Conservation (phyloP, 2,113 vertebrate genomes). For the Pseudorhombus dupliciocellatus region DNA sequence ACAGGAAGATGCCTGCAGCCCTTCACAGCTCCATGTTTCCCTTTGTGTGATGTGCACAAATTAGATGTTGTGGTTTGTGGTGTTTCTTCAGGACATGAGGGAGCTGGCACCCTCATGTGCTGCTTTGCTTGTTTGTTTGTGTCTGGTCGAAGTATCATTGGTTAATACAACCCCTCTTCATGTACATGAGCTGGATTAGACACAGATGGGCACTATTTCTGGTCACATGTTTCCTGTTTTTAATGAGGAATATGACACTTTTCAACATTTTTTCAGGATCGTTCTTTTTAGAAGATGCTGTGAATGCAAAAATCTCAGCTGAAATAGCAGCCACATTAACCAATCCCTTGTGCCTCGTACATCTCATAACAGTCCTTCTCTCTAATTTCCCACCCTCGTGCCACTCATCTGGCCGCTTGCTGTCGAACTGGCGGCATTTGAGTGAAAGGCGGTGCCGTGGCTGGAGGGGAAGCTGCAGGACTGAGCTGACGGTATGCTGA, state of each 20-base stretch:
- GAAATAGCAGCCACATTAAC: not conserved
- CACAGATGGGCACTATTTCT: slow-evolving; percentile 6
- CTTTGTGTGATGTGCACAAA: slow-evolving; percentile 30
- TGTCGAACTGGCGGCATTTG: slow-evolving; percentile 9
- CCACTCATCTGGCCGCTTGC: slow-evolving; percentile 16
- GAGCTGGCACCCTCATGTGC: not conserved
- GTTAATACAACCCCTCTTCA: slow-evolving; percentile 37
- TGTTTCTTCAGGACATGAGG: slow-evolving; percentile 22
- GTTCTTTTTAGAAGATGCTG: not conserved
- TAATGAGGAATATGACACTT: not conserved
- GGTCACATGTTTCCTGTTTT: slow-evolving; percentile 5
- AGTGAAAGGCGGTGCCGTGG: slow-evolving; percentile 19
- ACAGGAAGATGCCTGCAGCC: slow-evolving; percentile 21
- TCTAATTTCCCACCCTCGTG: slow-evolving; percentile 6
- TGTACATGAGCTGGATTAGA: slow-evolving; percentile 40
- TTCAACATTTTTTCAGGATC: not conserved
- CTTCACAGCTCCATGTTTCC: slow-evolving; percentile 20
- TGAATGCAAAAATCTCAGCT: not conserved
- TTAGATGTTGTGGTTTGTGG: slow-evolving; percentile 16
- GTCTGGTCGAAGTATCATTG: slow-evolving; percentile 28
- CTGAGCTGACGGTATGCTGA: slow-evolving; percentile 57
- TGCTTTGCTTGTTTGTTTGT: slow-evolving; percentile 35
- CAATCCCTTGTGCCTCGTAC: not conserved
- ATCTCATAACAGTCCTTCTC: not conserved
- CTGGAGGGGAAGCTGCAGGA: slow-evolving; percentile 35